Base-by-base conservation (phyloP, 2,797 vertebrate species). In the Galaxias olidus region DNA sequence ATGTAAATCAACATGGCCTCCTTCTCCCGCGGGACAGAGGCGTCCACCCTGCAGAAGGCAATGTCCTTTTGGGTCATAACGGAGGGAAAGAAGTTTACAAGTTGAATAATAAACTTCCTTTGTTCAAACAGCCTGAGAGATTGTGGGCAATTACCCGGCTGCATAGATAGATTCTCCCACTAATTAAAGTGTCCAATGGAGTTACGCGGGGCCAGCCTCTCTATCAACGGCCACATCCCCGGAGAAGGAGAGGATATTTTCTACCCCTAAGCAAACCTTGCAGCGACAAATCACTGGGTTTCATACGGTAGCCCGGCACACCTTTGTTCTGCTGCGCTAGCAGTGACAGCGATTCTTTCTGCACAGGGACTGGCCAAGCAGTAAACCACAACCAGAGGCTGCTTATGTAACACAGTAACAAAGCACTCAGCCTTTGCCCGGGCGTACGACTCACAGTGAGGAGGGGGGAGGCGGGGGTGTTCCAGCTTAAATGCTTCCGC, bases 91-190 rank as follows among this genome's bases (percentile, higher is more conserved):
- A 75, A 66, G 13, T 75, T 85, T 72, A 72, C 11, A 81, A 86
- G 71, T 75, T 83, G 83, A 89, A 84, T 84, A 83, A 87, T 84
- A 78, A 75, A 68, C 78, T 75, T 80, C 67, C 72, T 84, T 85
- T 88, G 81, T 88, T 86, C 74, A 75, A 86, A 84, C 78, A 76
- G 84, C 89, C 82, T 65, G 61, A 71, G 77, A 83, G 74, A 65
- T 75, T 80, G 79, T 85, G 86, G 80, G 84, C 79, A 89, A 91
- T 90, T 88, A 90, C 74, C 77, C 78, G 79, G 82, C 71, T 56
- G 12, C 66, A 76, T 74, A 84, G 88, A 89, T 75, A 86, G 84
- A 87, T 75, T 62, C 72, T 74, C 68, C 52, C 44, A 11, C 82
- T 89, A 87, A 90, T 91, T 90, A 84, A 79, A 74, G 68, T 63